Evolutionary conservation across 1,140 invertebrate species (phyloP).

Genomic region (Nymphalis io): DNA sequence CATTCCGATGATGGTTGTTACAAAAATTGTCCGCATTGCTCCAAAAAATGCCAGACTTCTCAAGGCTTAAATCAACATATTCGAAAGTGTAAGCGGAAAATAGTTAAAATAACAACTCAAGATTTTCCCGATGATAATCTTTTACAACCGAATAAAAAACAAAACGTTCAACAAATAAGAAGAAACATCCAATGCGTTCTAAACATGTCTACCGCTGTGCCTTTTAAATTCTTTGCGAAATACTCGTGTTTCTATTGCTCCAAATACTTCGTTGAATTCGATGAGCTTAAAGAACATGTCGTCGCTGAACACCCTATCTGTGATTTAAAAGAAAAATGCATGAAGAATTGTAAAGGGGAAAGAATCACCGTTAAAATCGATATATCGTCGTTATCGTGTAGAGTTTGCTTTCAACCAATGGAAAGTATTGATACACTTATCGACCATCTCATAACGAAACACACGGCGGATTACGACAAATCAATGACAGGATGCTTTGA

Average conservation of each 20-base stretch:
- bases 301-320: slow-evolving; percentile 58
- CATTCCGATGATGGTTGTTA: slow-evolving; percentile 49
- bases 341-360: slow-evolving; percentile 69
- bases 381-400: slow-evolving; percentile 56
- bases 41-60: slow-evolving; percentile 54
- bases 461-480: slow-evolving; percentile 64
- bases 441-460: slow-evolving; percentile 60
- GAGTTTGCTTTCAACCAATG: slow-evolving; percentile 52
- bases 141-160: slow-evolving; percentile 51
- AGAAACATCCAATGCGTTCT: slow-evolving; percentile 65
- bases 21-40: slow-evolving; percentile 53
- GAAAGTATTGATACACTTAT: slow-evolving; percentile 53
- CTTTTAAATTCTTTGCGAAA: slow-evolving; percentile 67
- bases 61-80: slow-evolving; percentile 59
- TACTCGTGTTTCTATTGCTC: slow-evolving; percentile 71
- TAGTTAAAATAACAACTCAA: slow-evolving; percentile 3
- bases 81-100: slow-evolving; percentile 51
- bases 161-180: slow-evolving; percentile 56
- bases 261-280: slow-evolving; percentile 62
- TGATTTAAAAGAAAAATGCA: slow-evolving; percentile 62
- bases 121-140: slow-evolving; percentile 31
- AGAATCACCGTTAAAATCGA: slow-evolving; percentile 64
- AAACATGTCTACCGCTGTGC: slow-evolving; percentile 69
- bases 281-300: slow-evolving; percentile 63
- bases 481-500: slow-evolving; percentile 54